These are phyloP conservation scores for Triplophysa dalaica DNA, from an alignment of 2,113 vertebrate genomes.

Conservation along the genomic window DNA sequence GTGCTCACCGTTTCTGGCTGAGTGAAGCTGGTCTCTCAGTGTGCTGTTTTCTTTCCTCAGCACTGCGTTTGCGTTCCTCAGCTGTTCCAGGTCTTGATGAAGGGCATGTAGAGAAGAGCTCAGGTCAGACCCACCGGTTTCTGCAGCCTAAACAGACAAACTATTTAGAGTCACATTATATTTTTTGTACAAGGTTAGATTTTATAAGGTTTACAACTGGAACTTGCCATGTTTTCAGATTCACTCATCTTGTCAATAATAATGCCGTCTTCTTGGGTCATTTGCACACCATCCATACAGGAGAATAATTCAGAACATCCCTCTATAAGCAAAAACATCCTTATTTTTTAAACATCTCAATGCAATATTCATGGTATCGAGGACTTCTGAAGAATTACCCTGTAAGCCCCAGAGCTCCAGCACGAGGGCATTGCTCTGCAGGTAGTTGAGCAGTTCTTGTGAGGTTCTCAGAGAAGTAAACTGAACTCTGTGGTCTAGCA, in stretches of 20 bases:
- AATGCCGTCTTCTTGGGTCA: conserved; percentile 74
- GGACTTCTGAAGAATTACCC: conserved; percentile 66
- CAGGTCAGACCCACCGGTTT: conserved; percentile 63
- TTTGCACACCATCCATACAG: conserved; percentile 60
- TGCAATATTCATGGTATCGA: neutral
- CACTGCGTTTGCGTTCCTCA: conserved; percentile 73
- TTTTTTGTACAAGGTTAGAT: neutral
- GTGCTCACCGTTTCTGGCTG: conserved; percentile 5
- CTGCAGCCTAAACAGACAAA: conserved; percentile 53
- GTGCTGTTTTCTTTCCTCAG: conserved; percentile 78
- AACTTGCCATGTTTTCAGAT: conserved; percentile 59
- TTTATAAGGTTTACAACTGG: neutral
- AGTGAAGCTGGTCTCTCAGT: conserved; percentile 74
- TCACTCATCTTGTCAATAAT: conserved; percentile 72
- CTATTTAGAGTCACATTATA: no score
- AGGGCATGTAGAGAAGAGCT: conserved; percentile 70
- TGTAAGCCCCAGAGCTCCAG: conserved; percentile 89
- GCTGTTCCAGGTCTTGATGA: conserved; percentile 77
- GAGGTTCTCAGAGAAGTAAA: conserved; percentile 76
- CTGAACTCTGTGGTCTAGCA: conserved; percentile 78
- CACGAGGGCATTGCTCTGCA: conserved; percentile 85
- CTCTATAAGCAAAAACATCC: conserved; percentile 63
- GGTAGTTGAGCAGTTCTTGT: conserved; percentile 77
- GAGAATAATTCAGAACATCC: conserved; percentile 74
- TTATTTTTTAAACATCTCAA: no score